Conservation (phyloP, 2,888 invertebrate species). For the Euplagia quadripunctaria region DNA sequence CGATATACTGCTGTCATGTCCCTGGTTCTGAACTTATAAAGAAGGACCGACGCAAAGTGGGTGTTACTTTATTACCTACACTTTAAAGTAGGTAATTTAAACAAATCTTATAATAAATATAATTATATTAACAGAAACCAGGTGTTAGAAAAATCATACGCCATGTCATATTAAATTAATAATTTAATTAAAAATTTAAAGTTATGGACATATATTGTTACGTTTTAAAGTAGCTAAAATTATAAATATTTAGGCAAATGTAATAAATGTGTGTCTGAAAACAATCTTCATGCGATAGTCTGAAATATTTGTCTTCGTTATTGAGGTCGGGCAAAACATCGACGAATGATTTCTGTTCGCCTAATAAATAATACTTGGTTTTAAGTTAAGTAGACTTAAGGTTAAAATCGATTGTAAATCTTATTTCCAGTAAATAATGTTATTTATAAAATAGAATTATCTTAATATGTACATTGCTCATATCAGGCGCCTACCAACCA, state of each 20-base stretch:
- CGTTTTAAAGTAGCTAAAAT: not conserved
- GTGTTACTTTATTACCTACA: too few species aligned
- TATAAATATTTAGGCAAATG: not conserved
- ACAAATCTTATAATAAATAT: too few species aligned
- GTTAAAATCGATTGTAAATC: too few species aligned
- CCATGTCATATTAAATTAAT: too few species aligned
- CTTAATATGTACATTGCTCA: not conserved
- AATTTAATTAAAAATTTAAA: too few species aligned
- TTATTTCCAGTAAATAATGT: too few species aligned
- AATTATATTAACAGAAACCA: too few species aligned
- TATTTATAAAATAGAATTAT: not conserved
- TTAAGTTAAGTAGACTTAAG: not conserved
- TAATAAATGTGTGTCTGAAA: not conserved
- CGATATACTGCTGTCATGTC: not conserved
- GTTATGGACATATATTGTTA: not conserved
- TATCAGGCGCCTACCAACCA: too few species aligned
- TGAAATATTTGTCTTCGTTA: not conserved
- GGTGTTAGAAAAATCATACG: too few species aligned
- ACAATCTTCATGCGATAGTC: not conserved
- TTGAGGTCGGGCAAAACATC: not conserved
- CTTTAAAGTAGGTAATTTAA: too few species aligned
- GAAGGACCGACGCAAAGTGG: too few species aligned
- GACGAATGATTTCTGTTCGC: not conserved
- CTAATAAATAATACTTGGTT: not conserved
- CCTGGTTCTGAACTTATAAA: too few species aligned